These are phyloP conservation scores for Eurytoma californica DNA, from an alignment of 2,888 invertebrate species.

Conservation along the genomic window DNA sequence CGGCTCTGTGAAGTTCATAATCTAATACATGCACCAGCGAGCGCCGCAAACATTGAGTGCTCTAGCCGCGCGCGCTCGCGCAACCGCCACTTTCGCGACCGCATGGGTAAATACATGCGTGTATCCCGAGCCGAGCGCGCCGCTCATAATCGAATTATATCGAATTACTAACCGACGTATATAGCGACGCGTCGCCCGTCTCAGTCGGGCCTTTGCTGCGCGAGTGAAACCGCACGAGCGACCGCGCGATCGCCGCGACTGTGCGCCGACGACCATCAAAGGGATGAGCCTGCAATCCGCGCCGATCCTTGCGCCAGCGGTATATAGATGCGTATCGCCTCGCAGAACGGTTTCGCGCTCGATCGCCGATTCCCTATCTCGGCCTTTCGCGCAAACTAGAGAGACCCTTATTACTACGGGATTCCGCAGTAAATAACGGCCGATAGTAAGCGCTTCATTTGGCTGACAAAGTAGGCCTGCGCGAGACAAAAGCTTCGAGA, in stretches of 20 bases:
- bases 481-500: not conserved
- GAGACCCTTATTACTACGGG: no score
- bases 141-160: slow-evolving; percentile 72
- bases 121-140: slow-evolving; percentile 53
- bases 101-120: slow-evolving; percentile 59
- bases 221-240: no score
- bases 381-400: not conserved
- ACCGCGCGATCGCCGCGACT: no score
- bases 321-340: no score
- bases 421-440: no score
- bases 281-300: not conserved
- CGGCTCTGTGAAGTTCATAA: slow-evolving; percentile 73
- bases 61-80: slow-evolving; percentile 72
- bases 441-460: slow-evolving; percentile 1
- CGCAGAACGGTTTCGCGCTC: slow-evolving; percentile 38
- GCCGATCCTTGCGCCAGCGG: no score
- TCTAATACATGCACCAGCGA: slow-evolving; percentile 68
- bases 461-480: not conserved
- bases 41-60: slow-evolving; percentile 71
- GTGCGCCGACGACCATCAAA: no score
- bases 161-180: slow-evolving; percentile 64
- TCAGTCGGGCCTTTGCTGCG: no score
- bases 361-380: no score
- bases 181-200: not conserved
- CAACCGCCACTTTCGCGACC: slow-evolving; percentile 67